Conservation (phyloP, 2,113 vertebrate species). For the Lampris incognitus region DNA sequence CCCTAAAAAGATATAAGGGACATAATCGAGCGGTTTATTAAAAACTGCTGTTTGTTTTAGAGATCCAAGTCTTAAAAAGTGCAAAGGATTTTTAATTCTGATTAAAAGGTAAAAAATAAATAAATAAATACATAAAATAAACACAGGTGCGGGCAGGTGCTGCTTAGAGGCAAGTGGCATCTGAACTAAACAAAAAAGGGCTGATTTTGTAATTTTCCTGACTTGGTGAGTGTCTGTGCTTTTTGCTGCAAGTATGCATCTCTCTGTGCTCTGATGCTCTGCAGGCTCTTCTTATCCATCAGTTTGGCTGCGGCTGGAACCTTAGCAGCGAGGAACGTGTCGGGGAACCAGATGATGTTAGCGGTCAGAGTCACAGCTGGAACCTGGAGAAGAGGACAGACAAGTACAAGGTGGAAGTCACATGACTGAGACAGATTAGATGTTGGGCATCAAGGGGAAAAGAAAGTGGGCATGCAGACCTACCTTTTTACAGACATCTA, state of each 20-base stretch:
- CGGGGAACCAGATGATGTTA: constrained; percentile 98
- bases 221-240: constrained; percentile 93
- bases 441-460: neutral
- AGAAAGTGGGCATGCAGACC: neutral
- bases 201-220: constrained; percentile 44
- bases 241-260: constrained; percentile 92
- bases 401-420: neutral
- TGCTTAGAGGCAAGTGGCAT: too few species aligned
- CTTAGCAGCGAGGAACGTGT: constrained; percentile 91
- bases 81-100: too few species aligned
- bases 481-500: constrained; percentile 98
- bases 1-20: constrained; percentile 79
- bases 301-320: constrained; percentile 93
- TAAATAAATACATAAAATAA: too few species aligned
- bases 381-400: constrained; percentile 78
- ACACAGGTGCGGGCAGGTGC: too few species aligned
- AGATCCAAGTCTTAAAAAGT: too few species aligned
- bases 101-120: too few species aligned
- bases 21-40: too few species aligned
- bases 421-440: neutral
- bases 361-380: constrained; percentile 95
- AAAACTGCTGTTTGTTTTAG: too few species aligned
- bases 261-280: constrained; percentile 87
- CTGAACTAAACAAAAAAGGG: neutral
- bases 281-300: constrained; percentile 93